These are phyloP conservation scores for Diadegma fenestrale DNA, from an alignment of 2,888 invertebrate species.

Conservation along the genomic window DNA sequence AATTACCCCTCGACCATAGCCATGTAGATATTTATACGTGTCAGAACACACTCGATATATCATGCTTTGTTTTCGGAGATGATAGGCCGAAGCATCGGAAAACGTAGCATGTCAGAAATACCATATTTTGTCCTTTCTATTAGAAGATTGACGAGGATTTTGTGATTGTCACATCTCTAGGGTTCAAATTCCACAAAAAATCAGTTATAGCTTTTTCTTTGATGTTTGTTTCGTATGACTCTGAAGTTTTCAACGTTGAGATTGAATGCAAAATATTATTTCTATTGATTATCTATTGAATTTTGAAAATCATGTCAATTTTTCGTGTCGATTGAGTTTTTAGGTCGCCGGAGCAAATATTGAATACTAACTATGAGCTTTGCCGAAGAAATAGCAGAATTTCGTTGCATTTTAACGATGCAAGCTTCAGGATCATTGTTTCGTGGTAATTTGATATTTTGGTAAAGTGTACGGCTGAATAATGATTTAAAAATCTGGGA, in stretches of 20 bases:
- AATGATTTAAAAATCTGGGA: neutral
- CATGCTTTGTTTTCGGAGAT: conserved; percentile 11
- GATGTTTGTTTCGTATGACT: neutral
- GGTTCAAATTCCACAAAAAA: neutral
- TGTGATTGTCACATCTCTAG: neutral
- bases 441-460: neutral
- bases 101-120: neutral
- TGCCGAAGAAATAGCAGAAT: no score
- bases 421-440: no score
- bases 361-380: no score
- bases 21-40: neutral
- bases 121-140: neutral
- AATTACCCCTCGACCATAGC: conserved; percentile 38
- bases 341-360: no score
- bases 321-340: no score
- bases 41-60: neutral
- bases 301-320: no score
- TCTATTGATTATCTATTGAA: no score
- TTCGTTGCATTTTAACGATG: no score
- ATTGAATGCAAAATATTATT: no score
- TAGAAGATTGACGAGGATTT: neutral
- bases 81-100: neutral
- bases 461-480: neutral
- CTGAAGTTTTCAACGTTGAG: no score
- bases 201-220: neutral